Evolutionary conservation across 2,113 vertebrate genomes (phyloP), one percentile per base, ranked within the genome.

Genomic region (Triplophysa tibetana): DNA sequence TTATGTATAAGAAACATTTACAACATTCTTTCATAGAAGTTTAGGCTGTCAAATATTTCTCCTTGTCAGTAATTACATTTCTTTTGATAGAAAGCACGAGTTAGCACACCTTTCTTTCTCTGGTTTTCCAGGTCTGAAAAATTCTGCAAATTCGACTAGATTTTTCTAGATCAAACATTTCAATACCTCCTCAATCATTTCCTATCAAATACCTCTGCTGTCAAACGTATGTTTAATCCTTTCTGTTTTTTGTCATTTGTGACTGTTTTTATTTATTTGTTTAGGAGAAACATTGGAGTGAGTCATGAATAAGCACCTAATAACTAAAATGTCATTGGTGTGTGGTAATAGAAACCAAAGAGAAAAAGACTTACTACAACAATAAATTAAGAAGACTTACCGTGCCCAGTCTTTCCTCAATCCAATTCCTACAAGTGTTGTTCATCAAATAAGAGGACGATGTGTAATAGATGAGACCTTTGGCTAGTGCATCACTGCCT

Each of bases 391-490:
- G 43, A 64, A 41, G 61, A 85, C 91, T 90, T 85, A 91, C 90
- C 88, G 16, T 75, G 58, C 11, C 45, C 41, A 48, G 12, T 56
- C 52, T 74, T 56, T 21, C 60, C n/a, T 58, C 21, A 79, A 66
- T 0, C 24, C 70, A 66, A 33, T 61, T 74, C 68, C 58, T 45
- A 75, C 63, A 77, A 41, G 69, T 26, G 79, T 56, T 75, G 84
- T 82, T 81, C 61, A 69, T 69, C 67, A 50, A 81, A 60, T 83
- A 83, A 86, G 79, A 64, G 16, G 41, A 65, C 8, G 26, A 23
- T 64, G 38, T 58, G 17, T 43, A 11, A 62, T 58, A 10, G 38
- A 84, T 52, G 67, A 88, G 90, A 93, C 89, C 91, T 94, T 94
- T 93, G 90, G 0, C 82, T 91, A 75, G 60, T 83, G 63, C 77